Percentiles rank a stretch among this genome's conserved stretches.
Conservation (phyloP, 2,113 vertebrate genomes). For the Laterallus jamaicensis region DNA sequence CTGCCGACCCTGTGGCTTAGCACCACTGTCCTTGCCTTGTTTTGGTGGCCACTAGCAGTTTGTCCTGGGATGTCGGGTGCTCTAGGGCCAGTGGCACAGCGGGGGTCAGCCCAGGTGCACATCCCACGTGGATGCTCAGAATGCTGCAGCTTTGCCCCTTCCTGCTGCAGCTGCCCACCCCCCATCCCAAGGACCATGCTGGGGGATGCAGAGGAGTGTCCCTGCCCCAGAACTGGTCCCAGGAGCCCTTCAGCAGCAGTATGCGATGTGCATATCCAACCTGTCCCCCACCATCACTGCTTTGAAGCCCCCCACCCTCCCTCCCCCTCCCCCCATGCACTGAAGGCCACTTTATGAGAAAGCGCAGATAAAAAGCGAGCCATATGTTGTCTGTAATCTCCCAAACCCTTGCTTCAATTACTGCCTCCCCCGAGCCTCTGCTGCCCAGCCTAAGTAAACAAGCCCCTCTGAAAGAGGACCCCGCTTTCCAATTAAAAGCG, state of each 20-base stretch:
- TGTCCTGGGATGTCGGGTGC: accelerated
- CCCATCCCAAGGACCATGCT: accelerated
- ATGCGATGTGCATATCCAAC: background rate
- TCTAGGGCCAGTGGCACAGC: background rate
- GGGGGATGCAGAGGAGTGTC: background rate
- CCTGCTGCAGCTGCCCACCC: background rate
- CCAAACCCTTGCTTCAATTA: constrained; percentile 83
- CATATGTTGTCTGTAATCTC: constrained; percentile 84
- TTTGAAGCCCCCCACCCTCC: background rate
- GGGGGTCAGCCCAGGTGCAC: background rate
- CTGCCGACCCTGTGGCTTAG: background rate
- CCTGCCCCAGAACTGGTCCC: accelerated
- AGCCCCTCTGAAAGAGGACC: constrained; percentile 77
- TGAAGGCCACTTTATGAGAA: constrained; percentile 81
- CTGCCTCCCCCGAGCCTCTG: constrained; percentile 74
- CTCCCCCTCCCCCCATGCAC: background rate
- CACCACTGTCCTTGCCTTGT: accelerated
- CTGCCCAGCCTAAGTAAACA: constrained; percentile 81
- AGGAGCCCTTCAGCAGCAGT: background rate
- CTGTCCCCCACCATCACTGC: background rate
- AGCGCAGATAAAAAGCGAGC: constrained; percentile 79
- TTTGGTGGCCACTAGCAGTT: background rate
- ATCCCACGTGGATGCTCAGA: background rate
- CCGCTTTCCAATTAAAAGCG: constrained; percentile 84
- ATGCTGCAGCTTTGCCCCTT: accelerated